These are phyloP conservation scores for Neodon shergylaensis DNA, from an alignment of 2,113 vertebrate genomes.

Conservation along the genomic window DNA sequence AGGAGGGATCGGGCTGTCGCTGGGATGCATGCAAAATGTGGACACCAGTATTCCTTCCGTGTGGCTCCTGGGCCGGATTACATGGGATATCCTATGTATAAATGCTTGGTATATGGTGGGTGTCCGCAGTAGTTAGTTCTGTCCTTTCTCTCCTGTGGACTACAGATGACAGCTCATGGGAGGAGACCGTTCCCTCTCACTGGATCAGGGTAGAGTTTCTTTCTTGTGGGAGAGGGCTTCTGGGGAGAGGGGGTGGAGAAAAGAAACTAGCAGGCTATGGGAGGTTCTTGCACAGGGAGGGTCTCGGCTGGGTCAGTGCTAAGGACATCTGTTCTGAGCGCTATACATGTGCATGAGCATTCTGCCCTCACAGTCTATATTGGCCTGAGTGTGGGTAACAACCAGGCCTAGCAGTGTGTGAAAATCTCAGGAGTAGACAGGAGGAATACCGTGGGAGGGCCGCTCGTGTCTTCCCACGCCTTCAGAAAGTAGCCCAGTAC, in stretches of 20 bases:
- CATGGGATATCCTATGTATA: fast-evolving
- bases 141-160: neutral
- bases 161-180: neutral
- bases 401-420: neutral
- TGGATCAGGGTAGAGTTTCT: neutral
- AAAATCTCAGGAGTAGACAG: neutral
- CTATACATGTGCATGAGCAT: fast-evolving
- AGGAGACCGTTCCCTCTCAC: neutral
- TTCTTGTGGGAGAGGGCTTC: neutral
- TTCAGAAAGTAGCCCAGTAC: neutral
- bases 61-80: fast-evolving
- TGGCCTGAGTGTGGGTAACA: neutral
- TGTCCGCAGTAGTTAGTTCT: neutral
- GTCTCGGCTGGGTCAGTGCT: too few species aligned
- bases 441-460: neutral
- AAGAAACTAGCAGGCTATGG: neutral
- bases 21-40: fast-evolving
- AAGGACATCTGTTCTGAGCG: neutral
- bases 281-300: neutral
- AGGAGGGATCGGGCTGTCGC: neutral
- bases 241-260: neutral
- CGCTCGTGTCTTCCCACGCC: neutral
- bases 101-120: fast-evolving
- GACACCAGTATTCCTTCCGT: fast-evolving
- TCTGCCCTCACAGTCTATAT: fast-evolving